Evolutionary conservation across 2,113 vertebrate genomes (phyloP), one percentile per base, ranked within the genome.

Genomic region (Ancistrus triradiatus): DNA sequence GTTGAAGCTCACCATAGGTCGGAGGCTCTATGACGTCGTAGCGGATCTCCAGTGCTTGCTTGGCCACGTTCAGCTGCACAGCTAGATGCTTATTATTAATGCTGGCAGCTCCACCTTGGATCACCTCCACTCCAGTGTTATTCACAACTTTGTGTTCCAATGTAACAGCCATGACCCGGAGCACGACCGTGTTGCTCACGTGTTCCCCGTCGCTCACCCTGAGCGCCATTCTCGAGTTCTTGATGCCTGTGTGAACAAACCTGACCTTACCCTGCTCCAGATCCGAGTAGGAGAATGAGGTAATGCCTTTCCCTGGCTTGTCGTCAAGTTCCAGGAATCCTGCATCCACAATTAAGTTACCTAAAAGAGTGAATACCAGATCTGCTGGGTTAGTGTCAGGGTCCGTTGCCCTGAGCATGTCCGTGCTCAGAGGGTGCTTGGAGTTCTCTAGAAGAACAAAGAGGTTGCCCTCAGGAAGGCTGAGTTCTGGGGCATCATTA

Each of bases 131-230:
- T 6, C 86, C 87, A 0, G 86, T 91, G 56, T 88, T 90, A 40
- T 81, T 90, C 31, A 79, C 82, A 68, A 97, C 59, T 76, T 79
- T 84, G 75, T 88, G 87, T 59, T 92, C 80, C 33, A 91, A 82
- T 3, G 86, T 73, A 67, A 92, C 61, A 1, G 90, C 87, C 74
- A 87, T 81, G 40, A 95, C 75, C 42, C 85, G 81, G 35, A 96
- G 75, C 44, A 97, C 86, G 2, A 86, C 86, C 0, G 89, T 90
- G 68, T 91, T 95, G 80, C 92, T 94, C 63, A 88, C 84, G 67
- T 88, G 91, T 50, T 90, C 84, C 21, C 91, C 90, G 21, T 96
- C 93, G 1, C 81, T 92, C 7, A 90, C 91, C 77, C 91, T 88
- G 31, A 96, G 71, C 18, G 89, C 86, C 76, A 95, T 78, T 48